These are phyloP conservation scores for Cephus sareptanus DNA, from an alignment of 2,888 invertebrate species.

Conservation along the genomic window DNA sequence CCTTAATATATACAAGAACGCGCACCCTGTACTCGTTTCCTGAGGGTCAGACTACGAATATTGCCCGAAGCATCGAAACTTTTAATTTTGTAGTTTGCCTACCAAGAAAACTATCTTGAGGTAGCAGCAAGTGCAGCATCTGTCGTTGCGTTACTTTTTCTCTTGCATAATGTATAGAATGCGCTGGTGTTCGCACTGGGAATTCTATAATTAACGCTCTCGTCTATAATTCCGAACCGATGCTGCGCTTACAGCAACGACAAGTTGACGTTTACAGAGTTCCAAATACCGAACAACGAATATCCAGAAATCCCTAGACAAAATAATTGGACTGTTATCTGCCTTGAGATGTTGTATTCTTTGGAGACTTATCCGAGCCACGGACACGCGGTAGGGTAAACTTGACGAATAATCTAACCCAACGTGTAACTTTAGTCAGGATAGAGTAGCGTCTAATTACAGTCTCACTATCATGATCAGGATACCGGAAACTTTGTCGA, in stretches of 20 bases:
- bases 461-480: background rate
- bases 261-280: background rate
- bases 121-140: background rate
- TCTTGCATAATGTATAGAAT: background rate
- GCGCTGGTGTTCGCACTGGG: background rate
- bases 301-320: background rate
- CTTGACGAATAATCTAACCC: background rate
- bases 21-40: background rate
- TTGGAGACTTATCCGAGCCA: too few species aligned
- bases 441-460: background rate
- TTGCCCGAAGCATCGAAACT: background rate
- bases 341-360: background rate
- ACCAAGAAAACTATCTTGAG: background rate
- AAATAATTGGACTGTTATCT: background rate
- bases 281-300: background rate
- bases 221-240: background rate
- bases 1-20: background rate
- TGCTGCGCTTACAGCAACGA: background rate
- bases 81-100: background rate
- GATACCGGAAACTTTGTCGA: background rate
- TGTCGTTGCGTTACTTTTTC: background rate
- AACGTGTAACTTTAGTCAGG: background rate
- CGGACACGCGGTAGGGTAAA: background rate
- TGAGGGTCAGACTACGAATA: background rate
- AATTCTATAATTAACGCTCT: background rate